phyloP scores from a whole-genome alignment of 1,140 invertebrate genomes.

The Pachyrhynchus sulphureomaculatus region DNA sequence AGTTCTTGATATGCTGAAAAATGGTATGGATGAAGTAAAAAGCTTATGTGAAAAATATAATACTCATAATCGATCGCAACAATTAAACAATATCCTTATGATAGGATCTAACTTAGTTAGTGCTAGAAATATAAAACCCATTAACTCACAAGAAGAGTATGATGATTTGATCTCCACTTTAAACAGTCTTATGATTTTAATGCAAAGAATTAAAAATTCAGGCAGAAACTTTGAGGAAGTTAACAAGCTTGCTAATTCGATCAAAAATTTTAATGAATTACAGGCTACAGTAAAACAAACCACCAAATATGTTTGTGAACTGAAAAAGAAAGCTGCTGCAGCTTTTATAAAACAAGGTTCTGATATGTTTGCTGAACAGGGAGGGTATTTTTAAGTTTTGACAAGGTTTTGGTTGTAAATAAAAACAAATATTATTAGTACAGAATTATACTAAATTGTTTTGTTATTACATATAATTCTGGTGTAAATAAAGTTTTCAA shows the following conservation, averaged over 20 bases:
- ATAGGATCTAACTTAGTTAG: slow-evolving; percentile 6
- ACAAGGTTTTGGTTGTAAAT: not conserved
- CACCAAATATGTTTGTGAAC: not conserved
- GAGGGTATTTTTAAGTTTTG: slow-evolving; percentile 7
- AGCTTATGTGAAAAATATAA: slow-evolving; percentile 8
- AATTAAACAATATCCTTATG: not conserved
- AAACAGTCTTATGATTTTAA: not conserved
- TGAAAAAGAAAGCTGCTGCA: not conserved
- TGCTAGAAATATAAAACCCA: slow-evolving; percentile 19
- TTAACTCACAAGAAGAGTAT: slow-evolving; percentile 25
- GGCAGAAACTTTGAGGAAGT: slow-evolving; percentile 11
- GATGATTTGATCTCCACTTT: slow-evolving; percentile 14
- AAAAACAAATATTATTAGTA: not conserved
- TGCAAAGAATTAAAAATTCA: slow-evolving; percentile 15
- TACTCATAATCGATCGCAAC: not conserved
- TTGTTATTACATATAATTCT: no score
- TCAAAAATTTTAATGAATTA: slow-evolving; percentile 11
- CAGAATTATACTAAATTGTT: no score
- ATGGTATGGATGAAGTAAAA: slow-evolving; percentile 9
- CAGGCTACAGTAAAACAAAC: not conserved
- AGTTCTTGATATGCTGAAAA: not conserved
- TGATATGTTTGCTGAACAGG: slow-evolving; percentile 18
- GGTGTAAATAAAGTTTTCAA: no score
- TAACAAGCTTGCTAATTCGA: slow-evolving; percentile 3
- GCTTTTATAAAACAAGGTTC: not conserved